Base-by-base conservation (phyloP, 2,797 vertebrate genomes). In the Coregonus sp. region DNA sequence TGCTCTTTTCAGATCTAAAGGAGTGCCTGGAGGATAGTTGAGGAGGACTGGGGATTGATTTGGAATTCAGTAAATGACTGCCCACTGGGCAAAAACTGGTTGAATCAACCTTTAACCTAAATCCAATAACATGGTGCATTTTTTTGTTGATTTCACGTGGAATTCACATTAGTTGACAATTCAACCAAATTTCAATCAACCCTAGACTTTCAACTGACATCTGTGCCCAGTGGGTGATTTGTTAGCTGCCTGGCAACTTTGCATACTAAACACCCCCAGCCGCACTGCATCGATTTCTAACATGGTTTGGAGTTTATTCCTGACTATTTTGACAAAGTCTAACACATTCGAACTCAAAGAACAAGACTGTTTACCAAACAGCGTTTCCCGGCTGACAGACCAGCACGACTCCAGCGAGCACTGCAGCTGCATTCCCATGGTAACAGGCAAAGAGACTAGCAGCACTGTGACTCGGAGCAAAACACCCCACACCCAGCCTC, bases 341-440 rank as follows among this genome's bases (percentile, higher is more conserved):
- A 35, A 67, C 4, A 35, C 14, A 37, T 35, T 35, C 5, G 2
- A 67, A 67, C 65, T 67, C 31, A 33, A 15, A 66, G 65, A 67
- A 5, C 31, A 29, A 15, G 14, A 81, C 76, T 91, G 89, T 92
- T 93, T 90, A 20, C 87, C 80, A 82, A 86, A 84, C 56, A 37
- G 76, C 80, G 80, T 71, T 83, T 84, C 86, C 86, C 25, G 20
- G 59, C 85, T 9, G 80, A 85, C 86, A 77, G 82, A 81, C 85
- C 84, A 87, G 87, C 87, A 91, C 86, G 84, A 92, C 89, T 90
- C 52, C 5, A 82, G 84, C 56, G 4, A 81, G 82, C 37, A 73
- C 90, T 81, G 84, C 86, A 67, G 90, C 87, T 86, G 86, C 89
- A 91, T 93, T 93, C 86, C 92, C 87, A 93, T 92, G 89, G 91